Conservation (phyloP, 2,797 vertebrate species). For the Sebastes diaconus region DNA sequence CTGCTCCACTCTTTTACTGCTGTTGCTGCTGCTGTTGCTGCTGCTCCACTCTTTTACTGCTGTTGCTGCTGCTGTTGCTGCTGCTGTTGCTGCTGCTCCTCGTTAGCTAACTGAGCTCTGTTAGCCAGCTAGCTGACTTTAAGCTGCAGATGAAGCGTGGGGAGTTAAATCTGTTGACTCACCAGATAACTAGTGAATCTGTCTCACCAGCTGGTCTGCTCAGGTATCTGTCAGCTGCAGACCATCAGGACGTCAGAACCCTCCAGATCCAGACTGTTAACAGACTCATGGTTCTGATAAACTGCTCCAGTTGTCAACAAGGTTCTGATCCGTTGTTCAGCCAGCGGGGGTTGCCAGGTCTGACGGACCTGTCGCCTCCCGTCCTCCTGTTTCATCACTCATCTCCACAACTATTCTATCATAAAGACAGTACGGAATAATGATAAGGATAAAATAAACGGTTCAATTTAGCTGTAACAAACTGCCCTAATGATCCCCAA, state of each 20-base stretch:
- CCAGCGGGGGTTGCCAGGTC: conserved; percentile 3
- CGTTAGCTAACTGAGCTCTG: conserved; percentile 31
- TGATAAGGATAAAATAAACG: fast-evolving
- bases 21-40: too few species aligned
- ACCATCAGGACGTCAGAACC: too few species aligned
- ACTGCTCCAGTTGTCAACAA: conserved; percentile 61
- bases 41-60: too few species aligned
- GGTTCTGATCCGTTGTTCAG: conserved; percentile 10
- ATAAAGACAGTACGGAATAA: not conserved
- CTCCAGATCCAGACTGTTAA: not conserved
- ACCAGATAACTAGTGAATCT: not conserved
- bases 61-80: conserved; percentile 46
- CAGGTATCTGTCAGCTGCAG: too few species aligned
- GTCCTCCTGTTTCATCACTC: not conserved
- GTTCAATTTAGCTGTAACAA: not conserved
- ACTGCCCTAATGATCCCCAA: not conserved
- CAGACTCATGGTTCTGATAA: not conserved
- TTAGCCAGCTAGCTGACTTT: conserved; percentile 16
- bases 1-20: too few species aligned
- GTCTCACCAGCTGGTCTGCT: too few species aligned
- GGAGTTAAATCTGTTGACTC: not conserved
- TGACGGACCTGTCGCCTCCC: not conserved
- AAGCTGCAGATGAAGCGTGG: conserved; percentile 3
- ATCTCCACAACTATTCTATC: not conserved
- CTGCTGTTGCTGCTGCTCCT: not conserved